phyloP scores from a whole-genome alignment of 2,113 vertebrate species.

The Odocoileus hemionus region DNA sequence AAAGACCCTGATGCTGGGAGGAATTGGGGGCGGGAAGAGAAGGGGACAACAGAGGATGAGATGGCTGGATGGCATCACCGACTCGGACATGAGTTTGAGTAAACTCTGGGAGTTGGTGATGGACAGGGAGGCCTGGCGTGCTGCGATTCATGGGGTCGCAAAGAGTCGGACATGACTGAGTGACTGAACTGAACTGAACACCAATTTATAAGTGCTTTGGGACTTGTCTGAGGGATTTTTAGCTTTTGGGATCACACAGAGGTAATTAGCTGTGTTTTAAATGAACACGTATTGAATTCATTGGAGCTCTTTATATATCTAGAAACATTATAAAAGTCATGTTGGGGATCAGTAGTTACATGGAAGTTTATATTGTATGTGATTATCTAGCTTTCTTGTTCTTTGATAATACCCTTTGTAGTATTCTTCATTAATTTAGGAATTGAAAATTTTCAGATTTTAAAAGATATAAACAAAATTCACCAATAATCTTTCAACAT shows the following conservation, averaged over 20 bases:
- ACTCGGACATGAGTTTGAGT: too few species aligned
- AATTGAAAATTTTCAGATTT: background rate
- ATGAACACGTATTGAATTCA: background rate
- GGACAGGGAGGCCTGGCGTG: too few species aligned
- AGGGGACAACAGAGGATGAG: too few species aligned
- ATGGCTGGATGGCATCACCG: too few species aligned
- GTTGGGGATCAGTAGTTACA: background rate
- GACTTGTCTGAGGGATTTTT: background rate
- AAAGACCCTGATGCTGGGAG: too few species aligned
- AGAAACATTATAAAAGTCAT: background rate
- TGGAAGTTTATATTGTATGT: background rate
- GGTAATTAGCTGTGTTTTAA: background rate
- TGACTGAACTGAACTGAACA: too few species aligned
- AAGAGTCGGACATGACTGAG: too few species aligned
- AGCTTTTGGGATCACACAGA: background rate
- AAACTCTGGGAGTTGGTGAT: too few species aligned
- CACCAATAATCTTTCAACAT: background rate
- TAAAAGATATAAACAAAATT: background rate
- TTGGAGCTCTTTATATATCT: background rate
- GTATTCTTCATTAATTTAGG: background rate
- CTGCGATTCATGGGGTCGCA: too few species aligned
- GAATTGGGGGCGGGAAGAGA: too few species aligned
- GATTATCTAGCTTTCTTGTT: background rate
- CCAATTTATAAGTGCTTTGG: background rate
- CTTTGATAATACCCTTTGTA: background rate